Conservation (phyloP, 2,888 invertebrate species). For the Sepioteuthis lessoniana region DNA sequence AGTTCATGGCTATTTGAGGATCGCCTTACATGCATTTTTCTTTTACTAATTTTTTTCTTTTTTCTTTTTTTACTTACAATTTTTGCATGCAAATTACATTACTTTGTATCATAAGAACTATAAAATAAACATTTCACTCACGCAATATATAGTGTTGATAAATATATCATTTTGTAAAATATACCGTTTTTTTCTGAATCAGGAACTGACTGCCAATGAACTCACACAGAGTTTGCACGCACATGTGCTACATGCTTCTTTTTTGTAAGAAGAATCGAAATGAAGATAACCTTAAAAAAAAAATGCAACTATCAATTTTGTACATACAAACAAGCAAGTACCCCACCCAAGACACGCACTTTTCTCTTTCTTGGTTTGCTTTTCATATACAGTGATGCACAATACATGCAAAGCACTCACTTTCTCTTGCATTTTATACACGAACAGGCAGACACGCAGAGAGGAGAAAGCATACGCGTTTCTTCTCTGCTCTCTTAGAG, state of each 20-base stretch:
- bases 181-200: background rate
- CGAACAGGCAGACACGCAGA: background rate
- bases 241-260: background rate
- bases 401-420: background rate
- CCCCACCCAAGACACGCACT: background rate
- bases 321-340: background rate
- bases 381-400: background rate
- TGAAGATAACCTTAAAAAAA: background rate
- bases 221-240: background rate
- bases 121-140: background rate
- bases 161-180: background rate
- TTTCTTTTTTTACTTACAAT: background rate
- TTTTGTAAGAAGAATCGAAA: background rate
- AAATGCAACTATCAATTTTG: background rate
- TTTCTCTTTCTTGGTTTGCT: background rate
- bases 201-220: background rate
- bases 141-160: background rate
- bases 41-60: background rate
- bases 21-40: background rate
- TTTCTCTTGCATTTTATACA: background rate
- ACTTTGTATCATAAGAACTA: background rate
- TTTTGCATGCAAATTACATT: background rate
- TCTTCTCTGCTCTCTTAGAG: background rate
- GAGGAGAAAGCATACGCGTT: background rate
- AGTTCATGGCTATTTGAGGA: background rate